Evolutionary conservation across 2,888 invertebrate genomes (phyloP), one percentile per base, ranked within the genome.

Genomic region (Acleris holmiana): DNA sequence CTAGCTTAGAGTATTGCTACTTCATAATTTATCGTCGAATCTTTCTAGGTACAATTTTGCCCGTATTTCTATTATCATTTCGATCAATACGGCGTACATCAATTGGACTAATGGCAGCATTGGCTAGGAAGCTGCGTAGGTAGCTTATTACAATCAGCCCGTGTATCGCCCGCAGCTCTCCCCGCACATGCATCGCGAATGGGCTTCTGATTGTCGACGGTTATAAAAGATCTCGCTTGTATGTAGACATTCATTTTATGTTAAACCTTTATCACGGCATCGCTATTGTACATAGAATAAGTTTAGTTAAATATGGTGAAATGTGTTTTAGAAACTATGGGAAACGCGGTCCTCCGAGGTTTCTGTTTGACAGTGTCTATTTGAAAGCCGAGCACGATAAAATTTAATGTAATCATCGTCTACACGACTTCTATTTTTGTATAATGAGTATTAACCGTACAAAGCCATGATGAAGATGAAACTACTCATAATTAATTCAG

Each of bases 141-240:
- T 60, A 65, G 65, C 60, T 55, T 65, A 65, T 60, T 65, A 65
- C 65, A 65, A 65, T 65, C 65, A 55, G 60, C 55, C 49, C 60
- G 59, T 59, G 59, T 59, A 65, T 55, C 64, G 59, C 65, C 65
- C 44, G 65, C 60, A 55, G 65, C 65, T 35, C 54, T 65, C 50
- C 48, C 29, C 44, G 65, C 60, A 35, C 55, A 60, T 64, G 53
- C 58, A 65, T 65, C 50, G 65, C 59, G 54, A 54, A 55, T 49
- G 49, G 35, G 50, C 60, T 60, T 54, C 64, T 60, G 65, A 60
- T 46, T 55, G 65, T 50, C 55, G 54, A 60, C 35, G 55, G 54
- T 54, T 47, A 60, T 60, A 60, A 46, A 58, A 58, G 17, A 49
- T 35, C 41, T 49, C 59, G 29, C 46, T 49, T 58, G 18, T 44